Evolutionary conservation across 2,113 vertebrate genomes (phyloP).

Genomic region (Hassar affinis): DNA sequence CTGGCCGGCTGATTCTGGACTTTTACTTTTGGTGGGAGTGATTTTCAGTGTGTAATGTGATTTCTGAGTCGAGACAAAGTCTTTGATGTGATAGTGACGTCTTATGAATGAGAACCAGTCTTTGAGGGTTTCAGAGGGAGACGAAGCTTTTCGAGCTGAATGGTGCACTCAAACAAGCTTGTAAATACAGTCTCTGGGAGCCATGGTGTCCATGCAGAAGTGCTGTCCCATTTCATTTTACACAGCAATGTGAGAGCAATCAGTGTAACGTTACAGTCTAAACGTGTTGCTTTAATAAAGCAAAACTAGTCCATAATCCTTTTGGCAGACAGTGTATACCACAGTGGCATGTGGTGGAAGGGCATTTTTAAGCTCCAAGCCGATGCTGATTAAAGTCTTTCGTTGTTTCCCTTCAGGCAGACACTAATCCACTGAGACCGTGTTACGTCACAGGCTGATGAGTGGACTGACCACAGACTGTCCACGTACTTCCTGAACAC

Average conservation of each 20-base stretch:
- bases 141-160: not conserved
- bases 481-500: slow-evolving; percentile 11
- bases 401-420: slow-evolving; percentile 3
- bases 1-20: slow-evolving; percentile 71
- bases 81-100: slow-evolving; percentile 9
- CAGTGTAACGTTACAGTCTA: slow-evolving; percentile 8
- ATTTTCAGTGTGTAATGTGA: not conserved
- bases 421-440: slow-evolving; percentile 11
- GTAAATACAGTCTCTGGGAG: slow-evolving; percentile 20
- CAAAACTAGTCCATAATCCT: slow-evolving; percentile 43
- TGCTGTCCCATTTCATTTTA: not conserved
- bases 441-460: slow-evolving; percentile 1
- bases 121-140: slow-evolving; percentile 16
- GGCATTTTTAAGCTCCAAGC: slow-evolving; percentile 25
- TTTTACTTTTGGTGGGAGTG: slow-evolving; percentile 33
- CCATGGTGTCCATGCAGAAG: not conserved
- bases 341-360: slow-evolving; percentile 4
- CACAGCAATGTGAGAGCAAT: not conserved
- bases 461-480: slow-evolving; percentile 16
- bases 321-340: slow-evolving; percentile 6
- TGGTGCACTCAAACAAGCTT: not conserved
- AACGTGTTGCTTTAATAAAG: not conserved
- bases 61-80: slow-evolving; percentile 24
- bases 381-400: slow-evolving; percentile 31
- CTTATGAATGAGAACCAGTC: slow-evolving; percentile 26